These are phyloP conservation scores for Halictus quadricinctus DNA, from an alignment of 2,888 invertebrate genomes.

Conservation along the genomic window DNA sequence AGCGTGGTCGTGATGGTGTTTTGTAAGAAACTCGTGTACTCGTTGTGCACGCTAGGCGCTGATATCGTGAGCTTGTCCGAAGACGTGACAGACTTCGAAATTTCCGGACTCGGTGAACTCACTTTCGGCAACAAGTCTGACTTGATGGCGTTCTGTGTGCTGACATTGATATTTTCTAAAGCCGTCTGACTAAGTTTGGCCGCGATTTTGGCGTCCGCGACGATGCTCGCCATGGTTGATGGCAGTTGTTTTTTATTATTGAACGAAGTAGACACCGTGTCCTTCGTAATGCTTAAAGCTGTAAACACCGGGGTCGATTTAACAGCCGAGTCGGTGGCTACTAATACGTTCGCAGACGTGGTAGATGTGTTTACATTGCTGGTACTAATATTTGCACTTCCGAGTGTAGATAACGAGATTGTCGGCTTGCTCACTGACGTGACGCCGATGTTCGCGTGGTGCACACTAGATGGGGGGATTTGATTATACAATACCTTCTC, in stretches of 20 bases:
- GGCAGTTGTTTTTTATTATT: constrained; percentile 69
- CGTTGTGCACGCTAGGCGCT: constrained; percentile 36
- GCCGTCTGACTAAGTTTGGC: constrained; percentile 75
- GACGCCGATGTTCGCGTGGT: constrained; percentile 77
- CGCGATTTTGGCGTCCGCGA: constrained; percentile 77
- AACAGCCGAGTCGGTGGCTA: constrained; percentile 34
- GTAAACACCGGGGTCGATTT: constrained; percentile 50
- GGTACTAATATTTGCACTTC: constrained; percentile 27
- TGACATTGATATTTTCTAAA: constrained; percentile 59
- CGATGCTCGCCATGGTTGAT: constrained; percentile 73
- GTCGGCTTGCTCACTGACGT: constrained; percentile 70
- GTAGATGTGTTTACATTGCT: constrained; percentile 32
- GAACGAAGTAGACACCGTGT: constrained; percentile 54
- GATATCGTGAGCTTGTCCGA: constrained; percentile 34
- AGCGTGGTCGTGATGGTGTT: constrained; percentile 30
- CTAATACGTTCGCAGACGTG: not conserved
- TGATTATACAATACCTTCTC: constrained; percentile 71
- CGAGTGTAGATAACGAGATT: constrained; percentile 48
- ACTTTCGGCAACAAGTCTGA: constrained; percentile 41
- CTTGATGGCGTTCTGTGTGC: constrained; percentile 41
- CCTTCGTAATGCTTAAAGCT: constrained; percentile 49
- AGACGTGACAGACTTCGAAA: constrained; percentile 36
- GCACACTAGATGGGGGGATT: constrained; percentile 76
- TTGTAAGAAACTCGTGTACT: constrained; percentile 42
- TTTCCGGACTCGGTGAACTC: constrained; percentile 33